A percentile compares a stretch with the other conserved stretches of the same genome.
Conservation (phyloP, 2,797 vertebrate genomes). For the Odontamblyopus rebecca region DNA sequence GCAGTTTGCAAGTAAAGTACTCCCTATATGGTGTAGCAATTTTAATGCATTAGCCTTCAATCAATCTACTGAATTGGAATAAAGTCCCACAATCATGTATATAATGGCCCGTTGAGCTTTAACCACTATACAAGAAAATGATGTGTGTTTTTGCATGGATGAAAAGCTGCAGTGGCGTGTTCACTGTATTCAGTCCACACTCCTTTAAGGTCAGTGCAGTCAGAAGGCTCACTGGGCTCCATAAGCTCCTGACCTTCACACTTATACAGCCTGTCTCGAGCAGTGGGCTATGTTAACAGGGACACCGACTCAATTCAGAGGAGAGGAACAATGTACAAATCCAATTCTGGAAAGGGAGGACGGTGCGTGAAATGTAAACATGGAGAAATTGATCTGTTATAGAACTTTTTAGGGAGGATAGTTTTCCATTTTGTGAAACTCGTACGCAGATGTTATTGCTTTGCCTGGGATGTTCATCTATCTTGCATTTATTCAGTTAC, state of each 20-base stretch:
- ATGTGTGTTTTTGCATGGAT: slow-evolving; percentile 9
- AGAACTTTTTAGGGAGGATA: neutral
- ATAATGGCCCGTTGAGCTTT: neutral
- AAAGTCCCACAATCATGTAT: neutral
- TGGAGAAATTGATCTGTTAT: neutral
- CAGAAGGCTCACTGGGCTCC: slow-evolving; percentile 35
- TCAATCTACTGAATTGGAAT: neutral
- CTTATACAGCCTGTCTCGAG: slow-evolving; percentile 34
- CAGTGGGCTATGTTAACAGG: slow-evolving; percentile 30
- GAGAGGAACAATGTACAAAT: slow-evolving; percentile 17
- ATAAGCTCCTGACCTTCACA: slow-evolving; percentile 57
- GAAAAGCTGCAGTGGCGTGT: slow-evolving; percentile 19
- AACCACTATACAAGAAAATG: slow-evolving; percentile 41
- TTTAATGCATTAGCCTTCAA: neutral
- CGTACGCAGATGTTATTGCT: too few species aligned
- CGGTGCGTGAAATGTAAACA: slow-evolving; percentile 8
- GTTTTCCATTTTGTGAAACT: neutral
- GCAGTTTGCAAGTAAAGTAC: neutral
- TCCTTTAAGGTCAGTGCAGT: slow-evolving; percentile 30
- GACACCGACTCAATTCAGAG: slow-evolving; percentile 32
- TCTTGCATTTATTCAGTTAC: too few species aligned
- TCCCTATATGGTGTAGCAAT: neutral
- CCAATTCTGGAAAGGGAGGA: slow-evolving; percentile 1
- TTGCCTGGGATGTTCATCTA: too few species aligned
- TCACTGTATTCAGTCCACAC: slow-evolving; percentile 6